Evolutionary conservation across 2,888 invertebrate species (phyloP), one percentile per base, ranked within the genome.

Genomic region (Marasmarcha lunaedactyla): DNA sequence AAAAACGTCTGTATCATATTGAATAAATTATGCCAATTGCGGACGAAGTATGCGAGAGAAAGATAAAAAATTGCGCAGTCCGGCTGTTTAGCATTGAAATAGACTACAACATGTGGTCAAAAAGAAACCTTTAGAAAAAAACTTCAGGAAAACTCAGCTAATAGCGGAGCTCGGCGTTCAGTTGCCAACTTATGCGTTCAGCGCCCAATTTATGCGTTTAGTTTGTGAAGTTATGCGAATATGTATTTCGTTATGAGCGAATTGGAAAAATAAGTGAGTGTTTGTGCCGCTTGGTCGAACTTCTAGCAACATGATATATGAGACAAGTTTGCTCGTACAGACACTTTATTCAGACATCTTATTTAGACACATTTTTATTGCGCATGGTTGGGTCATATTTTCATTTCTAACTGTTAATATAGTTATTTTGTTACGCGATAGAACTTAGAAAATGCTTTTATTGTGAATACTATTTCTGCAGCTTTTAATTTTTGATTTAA

Each of bases 141-240:
- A 48, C 46, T 30, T 30, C 30, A 3, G 11, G 30, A 10, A 30
- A 11, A 3, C 9, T 25, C 25, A 5, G 9, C 6, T 6, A 25
- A 25, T 5, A 36, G 36, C 27, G 13, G 34, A 34, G 13, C 7
- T 34, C 9, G 12, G 34, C 47, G 69, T n/a, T n/a, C n/a, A n/a
- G n/a, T n/a, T n/a, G n/a, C n/a, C n/a, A n/a, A n/a, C n/a, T n/a
- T n/a, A n/a, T n/a, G n/a, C n/a, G n/a, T n/a, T n/a, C n/a, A n/a
- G n/a, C n/a, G n/a, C n/a, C n/a, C n/a, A n/a, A 72, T 55, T 70
- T 72, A 72, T 73, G 64, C 71, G 57, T 47, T 61, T 71, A 73
- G 54, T 72, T 72, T 46, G 43, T 3, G 7, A 20, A 20, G 20
- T 20, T 20, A 20, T 20, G 20, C 46, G 49, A 59, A 53, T 59